Evolutionary conservation across 1,140 invertebrate genomes (phyloP), one percentile per base, ranked within the genome.

Genomic region (Drosophila pseudoobscura): DNA sequence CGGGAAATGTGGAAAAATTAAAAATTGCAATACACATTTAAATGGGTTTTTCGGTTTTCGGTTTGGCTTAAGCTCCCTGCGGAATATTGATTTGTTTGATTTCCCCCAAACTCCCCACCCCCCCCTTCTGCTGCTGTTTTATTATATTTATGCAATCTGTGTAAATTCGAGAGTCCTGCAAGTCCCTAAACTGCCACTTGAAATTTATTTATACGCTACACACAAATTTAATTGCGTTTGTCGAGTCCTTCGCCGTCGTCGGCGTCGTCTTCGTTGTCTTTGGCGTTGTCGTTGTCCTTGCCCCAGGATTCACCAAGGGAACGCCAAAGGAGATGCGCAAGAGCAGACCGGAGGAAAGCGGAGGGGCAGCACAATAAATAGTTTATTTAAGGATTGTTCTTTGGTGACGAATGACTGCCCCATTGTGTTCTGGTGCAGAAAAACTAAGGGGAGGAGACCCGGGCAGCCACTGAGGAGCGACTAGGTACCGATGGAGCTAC

Each of bases 381-480:
- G 82, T 87, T 87, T 82, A 88, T 80, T 87, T 78, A 66, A 76
- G 75, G 51, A 82, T 82, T 87, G 75, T 82, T 69, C 59, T 44
- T 49, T 50, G 31, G 43, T 78, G 82, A 78, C 55, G 74, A 66
- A 83, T 66, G 69, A 58, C 55, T 71, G 65, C 41, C 20, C 44
- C 35, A 61, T 29, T 47, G 31, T 31, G 29, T 26, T 20, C 46
- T 11, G 62, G 41, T 29, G 55, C 43, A 41, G 46, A 41, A 39
- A 68, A 44, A 20, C 24, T 0, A 15, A 9, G 1, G 49, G 7
- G 15, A 46, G 17, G 13, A 24, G 31, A 24, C 6, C 6, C 8
- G 6, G 44, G 24, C 15, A 49, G 31, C 31, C 31, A 31, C 31
- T 9, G 35, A 39, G 35, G 3, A 13, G 11, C 35, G 1, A 39